phyloP scores from a whole-genome alignment of 2,113 vertebrate genomes.

The human (Homo sapiens) region DNA sequence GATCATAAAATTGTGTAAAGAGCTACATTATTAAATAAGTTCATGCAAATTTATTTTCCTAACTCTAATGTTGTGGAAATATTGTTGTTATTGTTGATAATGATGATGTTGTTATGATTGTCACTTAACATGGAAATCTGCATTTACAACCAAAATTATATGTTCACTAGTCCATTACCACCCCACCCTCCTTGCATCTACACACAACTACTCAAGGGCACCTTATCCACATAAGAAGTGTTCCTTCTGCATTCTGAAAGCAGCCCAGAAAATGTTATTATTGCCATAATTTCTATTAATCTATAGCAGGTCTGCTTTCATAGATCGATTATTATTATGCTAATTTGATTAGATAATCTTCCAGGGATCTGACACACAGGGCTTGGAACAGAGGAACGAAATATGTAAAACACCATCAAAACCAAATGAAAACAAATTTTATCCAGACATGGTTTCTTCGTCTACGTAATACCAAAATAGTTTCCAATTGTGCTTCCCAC shows the following conservation, averaged over 20 bases:
- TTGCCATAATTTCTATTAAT: neutral
- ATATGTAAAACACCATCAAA: neutral
- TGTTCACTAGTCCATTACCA: neutral
- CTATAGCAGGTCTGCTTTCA: neutral
- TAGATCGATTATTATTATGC: neutral
- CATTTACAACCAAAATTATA: neutral
- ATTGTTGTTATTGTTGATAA: neutral
- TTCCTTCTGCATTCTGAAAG: neutral
- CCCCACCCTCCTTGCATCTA: neutral
- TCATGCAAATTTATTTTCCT: neutral
- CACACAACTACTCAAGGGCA: neutral
- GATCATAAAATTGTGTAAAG: neutral
- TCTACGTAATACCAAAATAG: neutral
- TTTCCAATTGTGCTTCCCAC: neutral
- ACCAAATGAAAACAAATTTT: neutral
- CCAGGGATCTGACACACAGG: neutral
- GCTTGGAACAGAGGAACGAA: neutral
- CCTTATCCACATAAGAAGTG: neutral
- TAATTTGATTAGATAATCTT: neutral
- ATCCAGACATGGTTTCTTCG: neutral
- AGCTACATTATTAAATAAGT: neutral
- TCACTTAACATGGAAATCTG: neutral
- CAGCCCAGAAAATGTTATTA: neutral
- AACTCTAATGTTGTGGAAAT: neutral
- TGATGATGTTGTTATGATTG: neutral